These are phyloP conservation scores for Trichosurus vulpecula DNA, from an alignment of 2,797 vertebrate genomes.

Conservation along the genomic window DNA sequence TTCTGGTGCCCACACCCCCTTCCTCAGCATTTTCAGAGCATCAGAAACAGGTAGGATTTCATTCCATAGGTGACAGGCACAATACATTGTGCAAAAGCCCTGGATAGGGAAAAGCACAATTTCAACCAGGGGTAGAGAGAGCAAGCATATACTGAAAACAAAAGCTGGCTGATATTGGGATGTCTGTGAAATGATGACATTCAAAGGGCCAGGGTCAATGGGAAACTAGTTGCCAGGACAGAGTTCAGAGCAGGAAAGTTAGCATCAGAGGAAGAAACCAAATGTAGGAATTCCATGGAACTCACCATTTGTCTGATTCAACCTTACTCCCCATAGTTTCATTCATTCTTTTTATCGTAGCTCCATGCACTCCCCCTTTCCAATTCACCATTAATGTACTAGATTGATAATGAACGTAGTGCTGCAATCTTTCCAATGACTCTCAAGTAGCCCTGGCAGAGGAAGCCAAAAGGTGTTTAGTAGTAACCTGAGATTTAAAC, in stretches of 20 bases:
- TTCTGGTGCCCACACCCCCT: neutral
- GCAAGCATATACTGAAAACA: neutral
- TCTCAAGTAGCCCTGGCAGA: neutral
- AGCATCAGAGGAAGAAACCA: neutral
- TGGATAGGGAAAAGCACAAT: neutral
- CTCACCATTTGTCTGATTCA: neutral
- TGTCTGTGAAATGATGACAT: neutral
- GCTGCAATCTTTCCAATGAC: neutral
- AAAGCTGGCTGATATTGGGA: neutral
- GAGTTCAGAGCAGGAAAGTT: neutral
- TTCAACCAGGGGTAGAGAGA: neutral
- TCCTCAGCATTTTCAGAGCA: neutral
- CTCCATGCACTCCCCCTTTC: neutral
- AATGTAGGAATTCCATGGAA: neutral
- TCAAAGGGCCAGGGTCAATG: neutral
- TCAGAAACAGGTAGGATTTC: neutral
- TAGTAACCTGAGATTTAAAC: neutral
- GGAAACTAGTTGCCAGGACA: neutral
- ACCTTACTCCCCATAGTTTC: neutral
- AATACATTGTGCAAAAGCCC: neutral
- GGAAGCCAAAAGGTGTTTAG: neutral
- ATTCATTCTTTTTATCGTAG: neutral
- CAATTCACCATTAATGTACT: neutral
- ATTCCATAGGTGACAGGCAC: neutral
- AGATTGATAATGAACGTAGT: neutral